Percentiles rank a stretch among this genome's conserved stretches.
Conservation (phyloP, 1,140 invertebrate genomes). For the Ceratoteleas bidentatus region DNA sequence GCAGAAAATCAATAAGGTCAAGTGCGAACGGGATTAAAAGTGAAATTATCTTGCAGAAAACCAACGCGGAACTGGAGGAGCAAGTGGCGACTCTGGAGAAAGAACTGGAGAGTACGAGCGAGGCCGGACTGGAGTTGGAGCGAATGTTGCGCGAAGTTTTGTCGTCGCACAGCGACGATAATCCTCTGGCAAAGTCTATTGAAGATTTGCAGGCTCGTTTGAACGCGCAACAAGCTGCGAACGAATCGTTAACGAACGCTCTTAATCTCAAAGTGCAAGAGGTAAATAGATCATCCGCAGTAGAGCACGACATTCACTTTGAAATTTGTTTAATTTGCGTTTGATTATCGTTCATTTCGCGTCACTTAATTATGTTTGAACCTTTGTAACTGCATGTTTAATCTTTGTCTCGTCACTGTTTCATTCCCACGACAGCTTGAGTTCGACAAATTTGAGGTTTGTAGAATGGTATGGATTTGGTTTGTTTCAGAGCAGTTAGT, state of each 20-base stretch:
- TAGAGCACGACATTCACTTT: not conserved
- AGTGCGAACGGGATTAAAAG: constrained; percentile 19
- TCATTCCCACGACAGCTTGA: constrained; percentile 70
- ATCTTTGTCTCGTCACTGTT: constrained; percentile 47
- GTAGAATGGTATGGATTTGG: constrained; percentile 48
- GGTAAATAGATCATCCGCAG: constrained; percentile 69
- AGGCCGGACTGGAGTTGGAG: constrained; percentile 85
- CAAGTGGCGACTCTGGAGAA: constrained; percentile 84
- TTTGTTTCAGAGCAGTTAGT: not conserved
- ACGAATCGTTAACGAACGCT: constrained; percentile 77
- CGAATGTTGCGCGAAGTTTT: constrained; percentile 85
- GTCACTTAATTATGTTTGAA: not conserved
- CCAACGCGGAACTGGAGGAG: constrained; percentile 81
- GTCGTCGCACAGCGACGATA: constrained; percentile 82
- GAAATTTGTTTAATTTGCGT: not conserved
- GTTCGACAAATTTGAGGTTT: constrained; percentile 74
- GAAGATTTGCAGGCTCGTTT: constrained; percentile 84
- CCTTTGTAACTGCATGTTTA: constrained; percentile 34
- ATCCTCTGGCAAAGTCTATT: constrained; percentile 83
- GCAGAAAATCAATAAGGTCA: constrained; percentile 13
- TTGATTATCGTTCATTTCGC: not conserved
- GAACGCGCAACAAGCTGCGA: constrained; percentile 83
- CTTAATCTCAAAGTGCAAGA: constrained; percentile 80
- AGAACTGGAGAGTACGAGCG: constrained; percentile 85
- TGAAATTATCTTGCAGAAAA: constrained; percentile 66